A percentile compares a stretch with the other conserved stretches of the same genome.
Conservation (phyloP, 2,113 vertebrate species). For the Halcyon senegalensis region DNA sequence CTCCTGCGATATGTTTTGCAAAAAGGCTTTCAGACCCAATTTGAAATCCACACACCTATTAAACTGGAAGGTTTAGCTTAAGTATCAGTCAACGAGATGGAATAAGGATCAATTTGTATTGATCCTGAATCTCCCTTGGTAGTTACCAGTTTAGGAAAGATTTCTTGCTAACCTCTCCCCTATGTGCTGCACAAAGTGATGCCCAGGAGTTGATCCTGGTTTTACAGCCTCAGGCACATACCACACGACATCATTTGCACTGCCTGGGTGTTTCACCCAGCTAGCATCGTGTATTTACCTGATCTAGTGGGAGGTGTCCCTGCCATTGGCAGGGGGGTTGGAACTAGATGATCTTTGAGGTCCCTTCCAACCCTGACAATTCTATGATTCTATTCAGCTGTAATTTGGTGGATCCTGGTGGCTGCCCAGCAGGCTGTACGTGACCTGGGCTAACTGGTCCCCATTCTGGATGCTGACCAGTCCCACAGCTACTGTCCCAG, state of each 20-base stretch:
- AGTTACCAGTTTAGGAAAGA: background rate
- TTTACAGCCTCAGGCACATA: background rate
- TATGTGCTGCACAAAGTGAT: background rate
- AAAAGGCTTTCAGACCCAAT: background rate
- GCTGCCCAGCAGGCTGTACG: background rate
- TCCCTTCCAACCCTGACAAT: too few relatives aligned
- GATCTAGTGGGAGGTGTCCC: too few relatives aligned
- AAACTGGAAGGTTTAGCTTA: background rate
- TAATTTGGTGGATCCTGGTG: background rate
- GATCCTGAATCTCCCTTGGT: background rate
- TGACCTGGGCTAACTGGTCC: background rate
- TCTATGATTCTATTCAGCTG: background rate
- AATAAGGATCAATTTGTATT: background rate
- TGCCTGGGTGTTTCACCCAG: background rate
- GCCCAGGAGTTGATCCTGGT: background rate
- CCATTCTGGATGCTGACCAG: fast-evolving
- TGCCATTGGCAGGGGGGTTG: too few relatives aligned
- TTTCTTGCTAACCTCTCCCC: background rate
- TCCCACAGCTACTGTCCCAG: fast-evolving
- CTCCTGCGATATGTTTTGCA: background rate
- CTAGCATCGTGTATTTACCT: fast-evolving
- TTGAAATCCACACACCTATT: background rate
- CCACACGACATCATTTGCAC: too few relatives aligned
- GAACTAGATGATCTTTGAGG: too few relatives aligned
- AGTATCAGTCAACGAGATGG: background rate